Evolutionary conservation across 2,888 invertebrate genomes (phyloP).

Genomic region (Vandiemenella viatica): DNA sequence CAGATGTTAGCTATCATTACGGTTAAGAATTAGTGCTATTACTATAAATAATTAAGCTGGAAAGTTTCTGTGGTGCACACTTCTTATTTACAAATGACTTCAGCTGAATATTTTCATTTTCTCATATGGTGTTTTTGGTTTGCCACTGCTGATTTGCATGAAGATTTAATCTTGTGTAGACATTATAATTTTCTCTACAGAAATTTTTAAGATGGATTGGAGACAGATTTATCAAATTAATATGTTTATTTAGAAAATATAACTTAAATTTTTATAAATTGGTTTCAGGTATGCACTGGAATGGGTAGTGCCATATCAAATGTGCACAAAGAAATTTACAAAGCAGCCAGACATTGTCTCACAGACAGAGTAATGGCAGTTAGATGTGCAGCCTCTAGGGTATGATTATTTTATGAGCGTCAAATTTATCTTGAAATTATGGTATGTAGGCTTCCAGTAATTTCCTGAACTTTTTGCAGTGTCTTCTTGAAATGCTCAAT

Average conservation of each 20-base stretch:
- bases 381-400: slow-evolving; percentile 77
- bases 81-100: too few relatives aligned
- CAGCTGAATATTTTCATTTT: too few relatives aligned
- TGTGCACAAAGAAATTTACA: slow-evolving; percentile 78
- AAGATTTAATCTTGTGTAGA: not conserved
- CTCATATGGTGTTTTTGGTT: too few relatives aligned
- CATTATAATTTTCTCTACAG: not conserved
- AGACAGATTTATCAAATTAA: too few relatives aligned
- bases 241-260: too few relatives aligned
- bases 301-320: slow-evolving; percentile 86
- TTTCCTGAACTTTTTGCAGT: slow-evolving; percentile 37
- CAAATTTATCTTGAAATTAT: not conserved
- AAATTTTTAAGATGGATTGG: slow-evolving; percentile 10
- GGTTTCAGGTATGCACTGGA: slow-evolving; percentile 60
- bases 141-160: not conserved
- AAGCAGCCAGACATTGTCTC: slow-evolving; percentile 72
- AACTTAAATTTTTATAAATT: slow-evolving; percentile 3
- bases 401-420: slow-evolving; percentile 21
- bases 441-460: not conserved
- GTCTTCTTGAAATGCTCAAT: slow-evolving; percentile 76
- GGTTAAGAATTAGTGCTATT: too few relatives aligned
- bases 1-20: too few relatives aligned
- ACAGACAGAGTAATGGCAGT: slow-evolving; percentile 88
- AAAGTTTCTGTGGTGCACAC: too few relatives aligned
- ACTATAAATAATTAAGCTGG: too few relatives aligned